These are phyloP conservation scores for Blomia tropicalis DNA, from an alignment of 2,888 invertebrate species.

Conservation along the genomic window DNA sequence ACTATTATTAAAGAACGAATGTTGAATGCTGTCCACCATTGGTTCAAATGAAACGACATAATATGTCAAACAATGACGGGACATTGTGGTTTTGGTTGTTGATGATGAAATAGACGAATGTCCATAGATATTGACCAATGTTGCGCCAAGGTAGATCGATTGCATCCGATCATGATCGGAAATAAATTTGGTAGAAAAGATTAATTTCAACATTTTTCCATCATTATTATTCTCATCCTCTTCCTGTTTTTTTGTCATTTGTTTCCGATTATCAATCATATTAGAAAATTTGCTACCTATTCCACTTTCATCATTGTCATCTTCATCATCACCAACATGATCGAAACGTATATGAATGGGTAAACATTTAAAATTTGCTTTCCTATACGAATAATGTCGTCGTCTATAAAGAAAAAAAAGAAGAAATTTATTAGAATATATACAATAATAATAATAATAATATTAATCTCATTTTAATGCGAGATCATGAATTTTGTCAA, in stretches of 20 bases:
- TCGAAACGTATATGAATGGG: no score
- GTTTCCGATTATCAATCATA: no score
- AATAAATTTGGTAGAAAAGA: neutral
- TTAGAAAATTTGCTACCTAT: neutral
- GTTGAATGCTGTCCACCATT: neutral
- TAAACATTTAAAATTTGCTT: no score
- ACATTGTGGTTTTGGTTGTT: no score
- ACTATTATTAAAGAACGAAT: neutral
- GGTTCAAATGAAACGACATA: neutral
- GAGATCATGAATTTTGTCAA: no score
- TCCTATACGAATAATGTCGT: no score
- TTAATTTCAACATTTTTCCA: neutral
- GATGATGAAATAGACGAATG: constrained; percentile 11
- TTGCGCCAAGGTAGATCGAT: neutral
- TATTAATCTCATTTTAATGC: no score
- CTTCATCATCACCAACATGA: neutral
- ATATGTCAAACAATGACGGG: no score
- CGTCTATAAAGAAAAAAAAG: no score
- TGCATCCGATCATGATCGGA: neutral
- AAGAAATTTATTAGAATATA: no score
- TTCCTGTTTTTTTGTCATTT: neutral
- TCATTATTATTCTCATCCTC: neutral
- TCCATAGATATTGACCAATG: neutral
- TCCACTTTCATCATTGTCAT: neutral
- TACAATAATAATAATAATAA: no score